Evolutionary conservation across 1,140 invertebrate genomes (phyloP), one percentile per base, ranked within the genome.

Genomic region (Drosophila simulans): DNA sequence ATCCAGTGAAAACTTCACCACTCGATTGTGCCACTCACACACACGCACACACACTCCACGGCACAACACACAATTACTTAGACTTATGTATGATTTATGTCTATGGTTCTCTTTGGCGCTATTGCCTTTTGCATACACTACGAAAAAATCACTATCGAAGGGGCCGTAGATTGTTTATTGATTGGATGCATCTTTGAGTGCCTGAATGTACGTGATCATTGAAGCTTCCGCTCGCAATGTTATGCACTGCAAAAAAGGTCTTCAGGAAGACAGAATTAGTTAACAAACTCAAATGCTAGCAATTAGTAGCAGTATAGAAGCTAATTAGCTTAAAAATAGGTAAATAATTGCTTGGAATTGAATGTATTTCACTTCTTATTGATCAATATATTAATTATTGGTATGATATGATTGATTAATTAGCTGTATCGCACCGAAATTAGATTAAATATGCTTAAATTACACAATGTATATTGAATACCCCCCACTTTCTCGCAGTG

Each of bases 71-170:
- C 81, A 85, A 85, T 85, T 86, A 86, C 83, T 85, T 86, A 82
- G 82, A 85, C 82, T 86, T 86, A 78, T 86, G 63, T 88, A 86
- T 86, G 82, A 85, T 85, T 85, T 85, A 85, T 85, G 82, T 63
- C 52, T 48, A 65, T 81, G 82, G 66, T 53, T 57, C 57, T 37
- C 58, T 56, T 75, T 53, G 72, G 60, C 64, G 65, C 51, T 49
- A 70, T 57, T 70, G 71, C 59, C 40, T 66, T 62, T 64, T 65
- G 53, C 53, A 37, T 59, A 34, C 72, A 76, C 60, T 49, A 10
- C 7, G 11, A 15, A n/a, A 58, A 76, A 66, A 34, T 31, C 25
- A 3, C 2, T 12, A 5, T 27, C 12, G 45, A 17, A 34, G 48
- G 48, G 22, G 15, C 37, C 17, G 1, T 13, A 40, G 45, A 27